phyloP scores from a whole-genome alignment of 92 coral and sea anemone genomes.

The Bergia puertoricense region DNA sequence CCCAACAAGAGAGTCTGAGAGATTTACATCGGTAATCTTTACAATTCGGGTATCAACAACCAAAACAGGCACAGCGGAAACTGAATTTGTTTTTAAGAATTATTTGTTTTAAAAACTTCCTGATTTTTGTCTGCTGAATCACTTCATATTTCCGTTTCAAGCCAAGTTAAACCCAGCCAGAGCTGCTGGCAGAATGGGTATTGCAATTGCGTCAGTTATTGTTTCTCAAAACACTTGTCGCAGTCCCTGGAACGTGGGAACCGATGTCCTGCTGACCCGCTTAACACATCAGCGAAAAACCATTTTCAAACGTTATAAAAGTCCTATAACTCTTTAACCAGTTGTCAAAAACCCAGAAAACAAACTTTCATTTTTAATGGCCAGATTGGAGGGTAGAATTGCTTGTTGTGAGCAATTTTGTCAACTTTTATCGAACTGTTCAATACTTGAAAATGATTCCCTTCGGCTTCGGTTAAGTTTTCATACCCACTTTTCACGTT shows the following conservation, averaged over 20 bases:
- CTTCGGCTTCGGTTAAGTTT: no score
- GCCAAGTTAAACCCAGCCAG: background rate
- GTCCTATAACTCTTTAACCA: no score
- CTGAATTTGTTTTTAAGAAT: background rate
- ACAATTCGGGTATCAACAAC: background rate
- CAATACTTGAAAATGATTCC: no score
- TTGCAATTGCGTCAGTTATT: background rate
- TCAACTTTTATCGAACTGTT: no score
- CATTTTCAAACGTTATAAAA: no score
- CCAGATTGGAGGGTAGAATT: no score
- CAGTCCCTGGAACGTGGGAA: background rate
- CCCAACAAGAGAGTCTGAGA: background rate
- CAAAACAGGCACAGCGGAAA: background rate
- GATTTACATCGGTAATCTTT: background rate
- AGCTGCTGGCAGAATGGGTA: background rate
- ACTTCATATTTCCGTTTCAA: background rate
- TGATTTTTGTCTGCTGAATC: background rate
- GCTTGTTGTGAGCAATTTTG: no score
- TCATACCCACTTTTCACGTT: no score
- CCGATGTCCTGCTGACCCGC: background rate
- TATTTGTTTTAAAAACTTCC: background rate
- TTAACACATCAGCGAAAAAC: no score
- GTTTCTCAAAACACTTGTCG: background rate
- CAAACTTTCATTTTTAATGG: no score
- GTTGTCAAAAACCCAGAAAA: no score